These are phyloP conservation scores for Reticulitermes speratus DNA, from an alignment of 1,140 invertebrate genomes.

Conservation along the genomic window DNA sequence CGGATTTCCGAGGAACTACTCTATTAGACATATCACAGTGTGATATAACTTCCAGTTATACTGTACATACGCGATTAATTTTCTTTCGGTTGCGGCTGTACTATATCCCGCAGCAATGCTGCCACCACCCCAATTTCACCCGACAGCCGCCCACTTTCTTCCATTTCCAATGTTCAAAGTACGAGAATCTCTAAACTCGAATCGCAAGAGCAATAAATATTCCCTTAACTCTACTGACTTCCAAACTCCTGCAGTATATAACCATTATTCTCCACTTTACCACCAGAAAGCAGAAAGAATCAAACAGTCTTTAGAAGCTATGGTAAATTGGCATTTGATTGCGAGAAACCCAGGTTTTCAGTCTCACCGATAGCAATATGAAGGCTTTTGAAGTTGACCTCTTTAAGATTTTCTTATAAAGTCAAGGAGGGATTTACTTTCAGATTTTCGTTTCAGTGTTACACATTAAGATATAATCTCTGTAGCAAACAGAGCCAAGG, in stretches of 20 bases:
- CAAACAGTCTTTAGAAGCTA: constrained; percentile 3
- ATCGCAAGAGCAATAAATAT: constrained; percentile 4
- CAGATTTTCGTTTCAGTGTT: not conserved
- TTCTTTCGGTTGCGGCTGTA: not conserved
- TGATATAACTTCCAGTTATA: too few relatives aligned
- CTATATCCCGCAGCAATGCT: not conserved
- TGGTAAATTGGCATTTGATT: constrained; percentile 10
- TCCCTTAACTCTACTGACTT: not conserved
- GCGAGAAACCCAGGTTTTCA: not conserved
- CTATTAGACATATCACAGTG: too few relatives aligned
- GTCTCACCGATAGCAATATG: not conserved
- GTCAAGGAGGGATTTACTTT: not conserved
- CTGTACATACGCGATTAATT: too few relatives aligned
- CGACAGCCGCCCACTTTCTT: constrained; percentile 1
- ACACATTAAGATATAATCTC: not conserved
- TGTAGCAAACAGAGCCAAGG: not conserved
- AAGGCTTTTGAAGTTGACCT: constrained; percentile 8
- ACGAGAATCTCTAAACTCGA: constrained; percentile 6
- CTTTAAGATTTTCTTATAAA: constrained; percentile 5
- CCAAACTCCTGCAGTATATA: constrained; percentile 13
- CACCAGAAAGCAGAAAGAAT: constrained; percentile 5
- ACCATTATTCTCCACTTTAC: constrained; percentile 10
- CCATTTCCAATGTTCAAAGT: constrained; percentile 7
- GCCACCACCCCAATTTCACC: not conserved
- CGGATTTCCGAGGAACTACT: too few relatives aligned